Evolutionary conservation across 2,797 vertebrate species (phyloP), one percentile per base, ranked within the genome.

Genomic region (Morus bassanus): DNA sequence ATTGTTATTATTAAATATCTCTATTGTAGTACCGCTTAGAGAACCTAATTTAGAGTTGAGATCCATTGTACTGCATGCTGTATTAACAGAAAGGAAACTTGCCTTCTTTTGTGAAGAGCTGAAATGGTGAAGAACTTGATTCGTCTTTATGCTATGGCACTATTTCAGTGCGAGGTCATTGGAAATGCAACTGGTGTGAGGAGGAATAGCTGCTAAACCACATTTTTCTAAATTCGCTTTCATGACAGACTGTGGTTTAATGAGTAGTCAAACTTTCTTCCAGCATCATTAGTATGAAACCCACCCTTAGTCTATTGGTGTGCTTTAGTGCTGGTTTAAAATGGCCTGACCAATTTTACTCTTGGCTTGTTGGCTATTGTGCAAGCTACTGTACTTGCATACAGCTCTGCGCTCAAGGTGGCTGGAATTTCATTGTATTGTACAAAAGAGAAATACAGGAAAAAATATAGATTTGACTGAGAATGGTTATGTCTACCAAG

Each of bases 1-100:
- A 97, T 96, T 96, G 91, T 95, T 96, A 86, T 95, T 91, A 95
- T 95, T 96, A 95, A 91, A 93, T 89, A 95, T 95, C 81, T 83
- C 72, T 72, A 92, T 94, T 93, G 86, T 92, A 77, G 53, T 33
- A 65, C 22, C 1, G 13, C 60, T 86, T 85, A 87, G 51, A 95
- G 69, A 95, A 84, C 60, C 83, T 76, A 84, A 93, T 95, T 93
- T 64, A 37, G 86, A 93, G 37, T 54, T 79, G 93, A 80, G 53
- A 77, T 82, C 78, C 88, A 83, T 93, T 95, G 77, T 93, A 48
- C 5, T 67, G 31, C 48, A 45, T 64, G 51, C 45, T 85, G 56
- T 74, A 64, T 73, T 69, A 87, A 83, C 22, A 96, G 81, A 93
- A 95, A 91, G 45, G 50, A 94, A 87, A 87, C 75, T 83, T 88